A percentile compares a stretch with the other conserved stretches of the same genome.
phyloP scores from a whole-genome alignment of 1,140 invertebrate genomes.

The Eriocheir sinensis region DNA sequence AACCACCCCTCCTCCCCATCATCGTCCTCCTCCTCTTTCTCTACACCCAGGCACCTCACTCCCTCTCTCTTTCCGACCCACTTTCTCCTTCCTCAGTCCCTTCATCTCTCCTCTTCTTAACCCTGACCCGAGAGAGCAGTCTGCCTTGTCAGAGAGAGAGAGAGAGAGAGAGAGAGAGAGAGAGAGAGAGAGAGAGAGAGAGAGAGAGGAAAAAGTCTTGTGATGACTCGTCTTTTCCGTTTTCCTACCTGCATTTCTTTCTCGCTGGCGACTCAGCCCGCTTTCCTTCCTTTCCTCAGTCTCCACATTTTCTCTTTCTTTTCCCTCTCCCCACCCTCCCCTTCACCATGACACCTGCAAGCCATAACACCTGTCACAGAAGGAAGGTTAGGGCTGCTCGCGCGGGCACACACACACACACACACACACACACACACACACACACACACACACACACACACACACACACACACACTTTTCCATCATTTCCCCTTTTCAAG shows the following conservation, averaged over 20 bases:
- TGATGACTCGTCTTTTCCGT: neutral
- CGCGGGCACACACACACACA: too few species aligned
- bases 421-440: too few species aligned
- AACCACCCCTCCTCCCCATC: too few species aligned
- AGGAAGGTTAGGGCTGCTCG: too few species aligned
- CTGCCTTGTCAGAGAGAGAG: neutral
- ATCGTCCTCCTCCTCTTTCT: neutral
- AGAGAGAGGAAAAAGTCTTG: neutral
- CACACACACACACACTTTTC: too few species aligned
- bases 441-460: too few species aligned
- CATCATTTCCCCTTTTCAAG: neutral
- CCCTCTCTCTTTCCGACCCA: neutral
- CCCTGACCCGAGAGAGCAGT: neutral
- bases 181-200: neutral
- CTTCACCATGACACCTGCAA: neutral
- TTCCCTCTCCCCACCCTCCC: constrained; percentile 4
- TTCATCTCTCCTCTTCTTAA: neutral
- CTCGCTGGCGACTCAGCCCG: neutral
- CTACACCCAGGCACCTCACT: neutral
- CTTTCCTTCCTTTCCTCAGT: neutral
- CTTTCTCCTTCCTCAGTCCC: neutral
- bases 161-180: constrained; percentile 22
- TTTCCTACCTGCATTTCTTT: neutral
- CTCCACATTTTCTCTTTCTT: neutral
- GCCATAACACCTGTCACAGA: too few species aligned